Conservation (phyloP, 2,113 vertebrate species). For the Zeus faber region DNA sequence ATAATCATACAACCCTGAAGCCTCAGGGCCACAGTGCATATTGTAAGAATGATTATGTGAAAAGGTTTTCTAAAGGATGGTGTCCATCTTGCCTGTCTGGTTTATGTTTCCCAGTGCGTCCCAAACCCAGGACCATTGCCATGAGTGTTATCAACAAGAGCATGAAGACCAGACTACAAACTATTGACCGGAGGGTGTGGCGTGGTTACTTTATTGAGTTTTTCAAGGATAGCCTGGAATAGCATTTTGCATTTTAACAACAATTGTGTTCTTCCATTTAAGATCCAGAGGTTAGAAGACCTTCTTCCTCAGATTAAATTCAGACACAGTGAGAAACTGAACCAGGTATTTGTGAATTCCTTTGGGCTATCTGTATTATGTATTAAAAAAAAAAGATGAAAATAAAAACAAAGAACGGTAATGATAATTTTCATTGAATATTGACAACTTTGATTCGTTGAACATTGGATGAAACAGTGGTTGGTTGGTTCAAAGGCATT, state of each 20-base stretch:
- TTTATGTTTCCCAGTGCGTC: slow-evolving; percentile 55
- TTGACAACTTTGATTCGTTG: neutral
- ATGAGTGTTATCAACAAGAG: slow-evolving; percentile 66
- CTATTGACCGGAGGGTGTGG: slow-evolving; percentile 64
- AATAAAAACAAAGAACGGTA: too few relatives aligned
- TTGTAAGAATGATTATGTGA: neutral
- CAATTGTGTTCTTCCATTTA: slow-evolving; percentile 17
- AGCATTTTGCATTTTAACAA: neutral
- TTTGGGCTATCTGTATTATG: neutral
- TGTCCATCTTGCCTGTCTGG: neutral
- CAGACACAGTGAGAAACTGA: slow-evolving; percentile 61
- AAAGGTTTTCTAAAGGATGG: neutral
- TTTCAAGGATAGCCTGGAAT: neutral
- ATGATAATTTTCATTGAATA: too few relatives aligned
- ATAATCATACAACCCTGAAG: too few relatives aligned
- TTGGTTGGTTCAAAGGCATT: too few relatives aligned
- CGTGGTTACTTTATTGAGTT: neutral
- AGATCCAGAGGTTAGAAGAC: slow-evolving; percentile 75
- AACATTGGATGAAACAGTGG: too few relatives aligned
- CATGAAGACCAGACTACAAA: slow-evolving; percentile 68
- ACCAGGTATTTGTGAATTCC: slow-evolving; percentile 52
- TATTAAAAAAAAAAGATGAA: too few relatives aligned
- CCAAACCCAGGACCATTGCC: slow-evolving; percentile 61
- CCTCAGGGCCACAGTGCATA: neutral
- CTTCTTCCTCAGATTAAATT: slow-evolving; percentile 72